These are phyloP conservation scores for Sarcoramphus papa DNA, from an alignment of 2,797 vertebrate species.

Conservation along the genomic window DNA sequence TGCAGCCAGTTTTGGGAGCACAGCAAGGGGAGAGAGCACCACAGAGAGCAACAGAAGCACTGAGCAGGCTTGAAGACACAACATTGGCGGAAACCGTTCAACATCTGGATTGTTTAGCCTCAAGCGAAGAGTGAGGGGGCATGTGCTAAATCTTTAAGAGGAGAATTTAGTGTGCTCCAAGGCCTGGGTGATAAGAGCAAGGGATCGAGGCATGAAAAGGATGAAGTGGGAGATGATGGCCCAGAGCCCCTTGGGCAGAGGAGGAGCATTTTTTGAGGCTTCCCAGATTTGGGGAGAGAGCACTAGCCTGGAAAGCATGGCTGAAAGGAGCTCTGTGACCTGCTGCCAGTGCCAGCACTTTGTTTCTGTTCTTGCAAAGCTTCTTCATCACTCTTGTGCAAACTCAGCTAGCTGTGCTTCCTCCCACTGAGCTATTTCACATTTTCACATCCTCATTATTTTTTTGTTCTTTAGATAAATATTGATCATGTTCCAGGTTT, in stretches of 20 bases:
- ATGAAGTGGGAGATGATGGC: not conserved
- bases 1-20: not conserved
- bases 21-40: not conserved
- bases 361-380: not conserved
- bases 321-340: not conserved
- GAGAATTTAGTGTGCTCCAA: not conserved
- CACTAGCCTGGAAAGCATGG: accelerated
- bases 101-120: not conserved
- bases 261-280: not conserved
- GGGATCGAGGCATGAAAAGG: not conserved
- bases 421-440: not conserved
- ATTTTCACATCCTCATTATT: not conserved
- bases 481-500: not conserved
- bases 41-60: not conserved
- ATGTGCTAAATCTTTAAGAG: not conserved
- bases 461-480: not conserved
- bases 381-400: not conserved
- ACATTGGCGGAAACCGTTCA: not conserved
- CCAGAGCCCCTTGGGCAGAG: not conserved
- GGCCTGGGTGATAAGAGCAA: not conserved
- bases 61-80: not conserved
- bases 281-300: not conserved
- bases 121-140: not conserved
- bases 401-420: not conserved
- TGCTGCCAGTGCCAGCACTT: not conserved